Evolutionary conservation across 92 coral and sea anemone genomes (phyloP).

Genomic region (Epizoanthus rinbou): DNA sequence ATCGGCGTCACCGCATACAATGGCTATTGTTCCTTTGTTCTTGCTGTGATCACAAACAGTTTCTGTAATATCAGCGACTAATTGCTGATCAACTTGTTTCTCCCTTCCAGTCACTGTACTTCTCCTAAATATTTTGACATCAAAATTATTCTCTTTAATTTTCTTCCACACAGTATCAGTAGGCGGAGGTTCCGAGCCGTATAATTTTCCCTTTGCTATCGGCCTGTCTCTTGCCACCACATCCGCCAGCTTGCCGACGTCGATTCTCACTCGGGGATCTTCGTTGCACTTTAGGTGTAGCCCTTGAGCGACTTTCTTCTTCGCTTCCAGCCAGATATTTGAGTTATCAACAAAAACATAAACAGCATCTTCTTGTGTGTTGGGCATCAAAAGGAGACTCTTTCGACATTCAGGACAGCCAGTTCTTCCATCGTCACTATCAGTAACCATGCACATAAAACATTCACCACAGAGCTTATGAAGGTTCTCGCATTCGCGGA

Average conservation of each 20-base stretch:
- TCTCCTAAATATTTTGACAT: slow-evolving; percentile 22
- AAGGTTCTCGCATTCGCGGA: slow-evolving; percentile 14
- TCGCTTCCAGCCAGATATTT: slow-evolving; percentile 53
- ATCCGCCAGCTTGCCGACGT: slow-evolving; percentile 42
- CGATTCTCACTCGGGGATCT: slow-evolving; percentile 51
- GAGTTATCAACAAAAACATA: slow-evolving; percentile 57
- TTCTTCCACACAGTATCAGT: slow-evolving; percentile 51
- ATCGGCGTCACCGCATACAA: slow-evolving; percentile 65
- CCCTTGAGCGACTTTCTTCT: slow-evolving; percentile 41
- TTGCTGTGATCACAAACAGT: slow-evolving; percentile 33
- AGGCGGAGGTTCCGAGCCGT: slow-evolving; percentile 61
- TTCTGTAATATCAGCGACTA: slow-evolving; percentile 52
- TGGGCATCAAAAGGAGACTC: background rate
- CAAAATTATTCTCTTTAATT: slow-evolving; percentile 12
- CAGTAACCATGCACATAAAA: background rate
- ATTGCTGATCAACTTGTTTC: slow-evolving; percentile 57
- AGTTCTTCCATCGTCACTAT: background rate
- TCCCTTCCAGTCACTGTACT: slow-evolving; percentile 32
- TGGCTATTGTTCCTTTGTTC: slow-evolving; percentile 42
- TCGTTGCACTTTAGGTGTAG: slow-evolving; percentile 21
- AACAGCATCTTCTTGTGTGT: background rate
- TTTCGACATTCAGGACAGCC: slow-evolving; percentile 21
- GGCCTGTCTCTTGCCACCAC: slow-evolving; percentile 43
- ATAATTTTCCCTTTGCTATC: slow-evolving; percentile 35
- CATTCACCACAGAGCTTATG: slow-evolving; percentile 43